These are phyloP conservation scores for Romanogobio albipinnatus DNA, from an alignment of 2,113 vertebrate species.

Conservation along the genomic window DNA sequence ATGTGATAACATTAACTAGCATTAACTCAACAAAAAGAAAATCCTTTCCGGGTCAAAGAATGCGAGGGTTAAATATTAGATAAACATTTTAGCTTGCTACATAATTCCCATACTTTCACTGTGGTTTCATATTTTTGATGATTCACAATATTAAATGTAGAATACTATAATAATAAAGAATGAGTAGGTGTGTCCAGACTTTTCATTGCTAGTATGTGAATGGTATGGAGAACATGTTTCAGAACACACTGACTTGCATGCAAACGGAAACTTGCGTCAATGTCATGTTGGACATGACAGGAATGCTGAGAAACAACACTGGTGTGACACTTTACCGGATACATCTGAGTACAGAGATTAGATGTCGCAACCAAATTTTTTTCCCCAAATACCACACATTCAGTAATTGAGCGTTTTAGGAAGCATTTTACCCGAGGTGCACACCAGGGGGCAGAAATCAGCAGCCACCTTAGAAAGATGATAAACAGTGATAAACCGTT, in stretches of 20 bases:
- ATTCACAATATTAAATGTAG: neutral
- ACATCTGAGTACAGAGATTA: neutral
- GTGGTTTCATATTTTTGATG: too few species aligned
- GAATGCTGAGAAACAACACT: constrained; percentile 13
- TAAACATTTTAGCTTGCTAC: too few species aligned
- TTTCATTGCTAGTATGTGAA: neutral
- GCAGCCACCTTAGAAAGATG: neutral
- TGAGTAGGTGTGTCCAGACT: neutral
- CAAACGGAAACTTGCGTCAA: neutral
- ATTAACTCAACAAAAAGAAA: too few species aligned
- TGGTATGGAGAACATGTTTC: neutral
- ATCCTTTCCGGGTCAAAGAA: too few species aligned
- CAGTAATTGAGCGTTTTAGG: neutral
- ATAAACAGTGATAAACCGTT: too few species aligned
- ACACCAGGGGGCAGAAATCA: constrained; percentile 19
- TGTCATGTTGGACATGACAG: neutral
- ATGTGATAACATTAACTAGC: too few species aligned
- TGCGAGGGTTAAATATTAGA: too few species aligned
- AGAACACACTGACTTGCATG: neutral
- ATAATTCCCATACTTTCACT: too few species aligned
- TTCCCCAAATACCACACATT: neutral
- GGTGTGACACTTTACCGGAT: neutral
- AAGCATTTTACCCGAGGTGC: neutral
- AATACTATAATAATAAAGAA: neutral
- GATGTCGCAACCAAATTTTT: neutral